Evolutionary conservation across 1,140 invertebrate species (phyloP), one percentile per base, ranked within the genome.

Genomic region (Bombus confusus): DNA sequence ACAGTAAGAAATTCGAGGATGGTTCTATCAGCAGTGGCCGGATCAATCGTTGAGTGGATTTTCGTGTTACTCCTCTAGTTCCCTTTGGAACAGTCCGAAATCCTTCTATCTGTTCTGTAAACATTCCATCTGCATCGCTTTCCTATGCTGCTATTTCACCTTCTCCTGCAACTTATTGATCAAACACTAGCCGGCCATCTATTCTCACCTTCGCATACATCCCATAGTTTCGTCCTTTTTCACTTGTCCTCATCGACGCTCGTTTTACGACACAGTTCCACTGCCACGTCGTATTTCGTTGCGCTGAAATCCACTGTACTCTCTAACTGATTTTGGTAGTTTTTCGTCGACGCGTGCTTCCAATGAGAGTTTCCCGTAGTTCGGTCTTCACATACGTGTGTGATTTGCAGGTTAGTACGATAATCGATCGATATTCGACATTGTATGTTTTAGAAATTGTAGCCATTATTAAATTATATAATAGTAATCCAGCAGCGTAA

Each of bases 101-200:
- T 59, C 31, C 43, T 64, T 31, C 75, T 64, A 22, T 57, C 39
- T 79, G n/a, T 59, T 85, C 59, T 64, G 34, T 25, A 69, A 75
- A 73, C 34, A 59, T 81, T 76, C 71, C 28, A 41, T 47, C 28
- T 71, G 41, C 25, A 59, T 76, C 52, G 25, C 74, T 41, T 79
- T 87, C 18, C 81, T 39, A 31, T 69, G n/a, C 10, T n/a, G 39
- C 28, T 43, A n/a, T 72, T 43, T 77, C 37, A n/a, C 28, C 75
- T 59, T 39, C 31, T 43, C 71, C 83, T 73, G 78, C 66, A 71
- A 80, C 69, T 89, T 88, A 91, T 92, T 87, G 88, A 91, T 92
- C 91, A 92, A 91, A 92, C 87, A 86, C 71, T 87, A n/a, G n/a
- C 59, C 28, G 89, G 90, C 87, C 87, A 71, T 81, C 84, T 79